Evolutionary conservation across 2,888 invertebrate genomes (phyloP), one percentile per base, ranked within the genome.

Genomic region (Amblyjoppa proteus): DNA sequence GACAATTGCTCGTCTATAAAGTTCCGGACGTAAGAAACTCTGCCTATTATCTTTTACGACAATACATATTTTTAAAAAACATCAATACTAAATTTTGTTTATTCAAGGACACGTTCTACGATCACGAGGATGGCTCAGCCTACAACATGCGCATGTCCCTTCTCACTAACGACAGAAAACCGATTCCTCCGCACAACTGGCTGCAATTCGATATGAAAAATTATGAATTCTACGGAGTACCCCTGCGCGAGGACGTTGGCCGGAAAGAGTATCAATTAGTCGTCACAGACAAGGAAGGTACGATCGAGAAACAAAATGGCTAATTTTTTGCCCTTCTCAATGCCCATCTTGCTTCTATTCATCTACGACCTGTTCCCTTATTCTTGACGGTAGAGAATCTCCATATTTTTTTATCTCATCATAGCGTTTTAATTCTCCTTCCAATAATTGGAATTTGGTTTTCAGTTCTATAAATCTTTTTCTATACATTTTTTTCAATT

Each of bases 141-240:
- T 95, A 96, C 64, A 95, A 96, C 88, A 95, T 99, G 87, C 96
- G 96, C 66, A 95, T 99, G 87, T 96, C 96, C 0, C 95, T 98
- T 0, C 95, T 97, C 69, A 97, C 97, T 83, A 96, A 96, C 88
- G 97, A 98, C 89, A 95, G 97, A 81, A 95, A 95, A 5, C 95
- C 96, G 70, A 95, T 98, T 38, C 96, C 96, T 6, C 91, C 95
- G 0, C 95, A 96, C 16, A 96, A 97, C 92, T 99, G 99, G 98
- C 94, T 99, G 87, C 98, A 98, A 93, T 98, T 98, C 92, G 98
- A 99, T 93, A 95, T 95, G 1, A 97, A 97, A 91, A 98, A 98
- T 94, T 97, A 98, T 91, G 98, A 98, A 94, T 97, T 99, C 94
- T 98, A 96, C 92, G 98, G 98, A 0, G 95, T 99, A 76, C 98